Evolutionary conservation across 1,140 invertebrate species (phyloP), one percentile per base, ranked within the genome.

Genomic region (Conus betulinus): DNA sequence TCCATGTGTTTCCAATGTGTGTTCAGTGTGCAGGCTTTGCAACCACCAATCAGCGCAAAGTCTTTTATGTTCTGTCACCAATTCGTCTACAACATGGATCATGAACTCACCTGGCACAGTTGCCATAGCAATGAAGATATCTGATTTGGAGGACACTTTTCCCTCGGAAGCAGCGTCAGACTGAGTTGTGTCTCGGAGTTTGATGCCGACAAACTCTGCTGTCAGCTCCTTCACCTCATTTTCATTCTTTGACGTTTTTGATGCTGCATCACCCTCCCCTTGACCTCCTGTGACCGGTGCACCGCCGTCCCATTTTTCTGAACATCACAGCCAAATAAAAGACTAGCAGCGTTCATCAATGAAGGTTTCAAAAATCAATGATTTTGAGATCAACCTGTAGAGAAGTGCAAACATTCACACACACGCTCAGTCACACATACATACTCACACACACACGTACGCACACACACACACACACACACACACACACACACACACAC

Each of bases 121-220:
- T 87, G 89, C 89, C 79, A 90, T 84, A 51, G 89, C 87, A 7
- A 90, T 25, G 63, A 90, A 90, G 20, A 88, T 79, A 39, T 90
- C 89, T 15, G 87, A 51, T 6, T 51, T 63, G 55, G 84, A 8
- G 27, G 55, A 39, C 23, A 57, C 15, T 10, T 15, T 23, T 23
- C 25, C 60, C 25, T 85, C 84, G 2, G 8, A n/a, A 11, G 17
- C 60, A 67, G 84, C 84, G 60, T 85, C 84, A 7, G 57, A 60
- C 57, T 60, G 8, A 15, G 23, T 17, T 11, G 55, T 57, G 20
- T 85, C 84, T 23, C 60, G 67, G 15, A 20, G 15, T 23, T 71
- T 13, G 67, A 23, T 6, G 67, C 67, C 67, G 10, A 20, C 67
- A 11, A 71, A 17, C 67, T 20, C 10, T 10, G 3, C 17, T 20